Conservation (phyloP, 2,113 vertebrate genomes). For the Saimiri boliviensis region DNA sequence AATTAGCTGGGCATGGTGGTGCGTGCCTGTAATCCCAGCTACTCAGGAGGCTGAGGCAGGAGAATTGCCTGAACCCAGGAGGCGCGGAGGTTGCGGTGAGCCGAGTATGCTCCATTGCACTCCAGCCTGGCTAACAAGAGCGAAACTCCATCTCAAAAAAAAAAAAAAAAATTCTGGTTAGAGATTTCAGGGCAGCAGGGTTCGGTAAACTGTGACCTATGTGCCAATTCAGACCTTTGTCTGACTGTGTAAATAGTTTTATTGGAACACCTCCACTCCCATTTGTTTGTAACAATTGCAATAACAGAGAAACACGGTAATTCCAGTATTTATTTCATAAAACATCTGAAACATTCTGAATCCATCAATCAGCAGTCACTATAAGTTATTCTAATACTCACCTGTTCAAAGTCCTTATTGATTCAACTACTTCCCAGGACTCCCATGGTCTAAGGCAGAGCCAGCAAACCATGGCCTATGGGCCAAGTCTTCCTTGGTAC, state of each 20-base stretch:
- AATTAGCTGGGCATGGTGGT: too few relatives aligned
- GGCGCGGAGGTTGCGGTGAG: too few relatives aligned
- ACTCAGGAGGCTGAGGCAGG: too few relatives aligned
- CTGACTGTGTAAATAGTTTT: conserved; percentile 19
- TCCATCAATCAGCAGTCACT: background rate
- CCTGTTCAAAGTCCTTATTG: background rate
- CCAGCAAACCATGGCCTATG: background rate
- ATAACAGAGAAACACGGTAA: background rate
- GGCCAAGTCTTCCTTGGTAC: background rate
- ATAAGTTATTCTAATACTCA: background rate
- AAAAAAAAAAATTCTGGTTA: too few relatives aligned
- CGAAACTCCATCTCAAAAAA: too few relatives aligned
- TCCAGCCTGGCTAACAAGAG: too few relatives aligned
- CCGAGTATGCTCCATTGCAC: too few relatives aligned
- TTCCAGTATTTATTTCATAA: background rate
- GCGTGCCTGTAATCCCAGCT: too few relatives aligned
- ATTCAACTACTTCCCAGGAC: background rate
- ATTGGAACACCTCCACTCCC: background rate
- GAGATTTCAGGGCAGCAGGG: background rate
- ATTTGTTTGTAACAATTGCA: background rate
- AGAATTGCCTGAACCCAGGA: too few relatives aligned
- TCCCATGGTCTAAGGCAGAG: background rate
- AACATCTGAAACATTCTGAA: background rate
- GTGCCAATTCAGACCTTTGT: background rate
- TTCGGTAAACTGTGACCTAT: background rate